Conservation (phyloP, 1,140 invertebrate species). For the Grapholita molesta region DNA sequence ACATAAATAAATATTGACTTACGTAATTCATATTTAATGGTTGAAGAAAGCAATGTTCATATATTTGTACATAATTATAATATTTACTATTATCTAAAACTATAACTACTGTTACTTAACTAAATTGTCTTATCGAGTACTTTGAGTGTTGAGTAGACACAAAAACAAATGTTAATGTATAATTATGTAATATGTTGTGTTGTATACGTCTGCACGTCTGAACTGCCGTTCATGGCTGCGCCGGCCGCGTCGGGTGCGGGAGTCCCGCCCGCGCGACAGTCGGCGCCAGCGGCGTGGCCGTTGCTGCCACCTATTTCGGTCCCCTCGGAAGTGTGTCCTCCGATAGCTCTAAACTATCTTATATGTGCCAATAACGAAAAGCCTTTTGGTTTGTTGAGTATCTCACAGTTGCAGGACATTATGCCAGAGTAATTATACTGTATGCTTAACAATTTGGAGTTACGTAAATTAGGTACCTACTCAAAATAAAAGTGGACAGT, state of each 20-base stretch:
- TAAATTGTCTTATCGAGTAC: conserved; percentile 21
- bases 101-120: background rate
- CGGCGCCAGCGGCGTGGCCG: background rate
- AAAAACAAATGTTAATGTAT: conserved; percentile 5
- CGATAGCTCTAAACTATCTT: background rate
- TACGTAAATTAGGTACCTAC: background rate
- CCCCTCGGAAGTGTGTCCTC: background rate
- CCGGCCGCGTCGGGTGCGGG: background rate
- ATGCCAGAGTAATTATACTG: background rate
- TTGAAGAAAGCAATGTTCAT: conserved; percentile 64
- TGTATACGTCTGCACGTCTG: background rate
- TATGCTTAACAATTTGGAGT: background rate
- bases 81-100: conserved; percentile 28
- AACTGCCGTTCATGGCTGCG: background rate
- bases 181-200: background rate
- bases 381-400: background rate
- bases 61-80: conserved; percentile 65
- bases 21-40: conserved; percentile 51
- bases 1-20: conserved; percentile 55
- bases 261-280: background rate
- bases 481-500: background rate
- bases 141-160: conserved; percentile 35
- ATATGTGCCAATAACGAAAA: background rate
- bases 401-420: background rate
- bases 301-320: background rate